Evolutionary conservation across 1,140 invertebrate species (phyloP), one percentile per base, ranked within the genome.

Genomic region (Diuraphis noxia): DNA sequence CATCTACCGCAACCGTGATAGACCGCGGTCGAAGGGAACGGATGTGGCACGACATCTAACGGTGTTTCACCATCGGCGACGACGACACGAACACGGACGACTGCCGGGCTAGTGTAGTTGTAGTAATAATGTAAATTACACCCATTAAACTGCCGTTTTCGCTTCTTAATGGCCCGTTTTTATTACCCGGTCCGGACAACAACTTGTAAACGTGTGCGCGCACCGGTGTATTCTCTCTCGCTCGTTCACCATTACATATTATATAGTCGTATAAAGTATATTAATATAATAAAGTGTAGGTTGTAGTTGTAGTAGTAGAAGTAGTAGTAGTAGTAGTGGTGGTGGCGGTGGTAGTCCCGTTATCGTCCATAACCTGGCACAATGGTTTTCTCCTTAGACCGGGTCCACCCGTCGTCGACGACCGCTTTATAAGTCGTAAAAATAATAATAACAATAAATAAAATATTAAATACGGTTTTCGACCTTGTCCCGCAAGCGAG

Each of bases 81-180:
- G 43, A 36, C 43, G 6, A 36, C 43, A 36, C 46, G 23, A 36
- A 86, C 85, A 52, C 88, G 88, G 41, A 72, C 30, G 46, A 72
- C n/a, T 90, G 72, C 88, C 52, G 72, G 87, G 56, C 13, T 38
- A 38, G 86, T 25, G 34, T 46, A 2, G 43, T 46, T 10, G 43
- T 30, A 77, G 63, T 82, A 82, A 82, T 91, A 91, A 91, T 91
- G 89, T 91, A 91, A 91, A 91, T 91, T 91, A 91, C 89, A 91
- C 63, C 89, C 89, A 91, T 91, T 91, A 91, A 91, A 91, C 63
- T 91, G 77, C 89, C 77, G 89, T 91, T 91, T 90, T 91, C 77
- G 43, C 77, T 91, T 91, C 89, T 91, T 91, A 91, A 91, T 91
- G 89, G 89, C 89, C 89, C 77, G 89, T 91, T 91, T 91, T 91